Base-by-base conservation (phyloP, 2,113 vertebrate species). In the Nannobrachium achirus region DNA sequence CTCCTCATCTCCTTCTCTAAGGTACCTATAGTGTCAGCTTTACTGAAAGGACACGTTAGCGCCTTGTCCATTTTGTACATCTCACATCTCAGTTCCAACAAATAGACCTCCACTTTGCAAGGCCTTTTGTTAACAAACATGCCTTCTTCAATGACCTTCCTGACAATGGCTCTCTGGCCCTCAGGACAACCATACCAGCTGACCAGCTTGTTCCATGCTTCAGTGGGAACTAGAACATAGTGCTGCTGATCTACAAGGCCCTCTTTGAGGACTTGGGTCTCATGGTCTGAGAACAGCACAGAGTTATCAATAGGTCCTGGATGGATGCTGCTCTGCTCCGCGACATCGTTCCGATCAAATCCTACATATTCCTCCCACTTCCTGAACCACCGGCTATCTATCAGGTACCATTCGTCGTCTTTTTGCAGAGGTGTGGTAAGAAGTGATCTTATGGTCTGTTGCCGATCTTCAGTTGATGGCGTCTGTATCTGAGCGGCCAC, bases 311-410 rank as follows among this genome's bases (percentile, higher is more conserved):
- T 88, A 0, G 96, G 96, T 73, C 97, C 98, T 2, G 98, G 97
- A 68, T 93, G 98, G 4, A 97, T 87, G 62, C 85, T 93, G 19
- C 88, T 93, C 52, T 98, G n/a, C 95, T 5, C 96, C 97, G n/a
- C n/a, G 51, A 93, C 94, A 58, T 92, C 92, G 63, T 98, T 97
- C 97, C 97, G 25, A 33, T 99, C 96, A 52, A 95, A 98, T 33
- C 96, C 96, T 76, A 99, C 98, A 68, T 97, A 98, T 65, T 98
- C 98, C 92, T 98, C 99, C 98, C 98, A 99, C 62, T 97, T 96
- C 75, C 96, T 97, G 88, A 97, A 99, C 97, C 98, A 99, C 42
- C 95, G 92, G 59, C 94, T 97, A 89, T 97, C 96, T 81, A 99
- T 94, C 55, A 99, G 85, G 89, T 88, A 93, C 93, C 93, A 94